Base-by-base conservation (phyloP, 2,888 invertebrate species). In the Machimus rusticus region DNA sequence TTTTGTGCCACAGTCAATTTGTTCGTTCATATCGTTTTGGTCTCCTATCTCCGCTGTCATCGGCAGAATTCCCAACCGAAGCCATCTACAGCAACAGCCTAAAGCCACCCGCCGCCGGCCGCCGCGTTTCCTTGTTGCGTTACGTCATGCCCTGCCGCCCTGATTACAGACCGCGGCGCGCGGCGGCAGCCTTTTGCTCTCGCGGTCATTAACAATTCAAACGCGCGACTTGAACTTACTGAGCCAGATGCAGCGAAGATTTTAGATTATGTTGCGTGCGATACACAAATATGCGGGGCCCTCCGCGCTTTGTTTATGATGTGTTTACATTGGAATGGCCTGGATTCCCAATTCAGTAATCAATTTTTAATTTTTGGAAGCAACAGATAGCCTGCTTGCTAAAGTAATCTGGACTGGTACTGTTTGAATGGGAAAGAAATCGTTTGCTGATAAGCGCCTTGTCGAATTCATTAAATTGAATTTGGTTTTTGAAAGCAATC, bases 281-380 rank as follows among this genome's bases (percentile, higher is more conserved):
- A 37, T 78, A 19, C 12, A 66, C 8, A 28, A 28, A 34, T 66
- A 31, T 34, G 79, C 79, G 46, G 46, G 19, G n/a, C 51, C 51
- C 37, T 82, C 8, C 66, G 46, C 82, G 37, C 31, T 55, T 82
- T 82, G 57, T 82, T 82, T 82, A 82, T 57, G 82, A 82, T 57
- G 37, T 82, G 82, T 82, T 82, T 82, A 82, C 82, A 82, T 66
- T 57, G 28, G 82, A 82, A 57, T 34, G 82, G 57, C 82, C 82
- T 82, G 57, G 37, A 34, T 82, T 82, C 57, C 82, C 82, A 82
- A 82, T 66, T 82, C 66, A 82, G 55, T 57, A 57, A 82, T 82
- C 82, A 82, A 82, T 82, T 82, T 51, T 57, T 57, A 82, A 82
- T 82, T 57, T 37, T 39, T 66, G 66, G 66, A 66, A 66, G 66